phyloP scores from a whole-genome alignment of 2,888 invertebrate species.

The Orthonychiurus folsomi region DNA sequence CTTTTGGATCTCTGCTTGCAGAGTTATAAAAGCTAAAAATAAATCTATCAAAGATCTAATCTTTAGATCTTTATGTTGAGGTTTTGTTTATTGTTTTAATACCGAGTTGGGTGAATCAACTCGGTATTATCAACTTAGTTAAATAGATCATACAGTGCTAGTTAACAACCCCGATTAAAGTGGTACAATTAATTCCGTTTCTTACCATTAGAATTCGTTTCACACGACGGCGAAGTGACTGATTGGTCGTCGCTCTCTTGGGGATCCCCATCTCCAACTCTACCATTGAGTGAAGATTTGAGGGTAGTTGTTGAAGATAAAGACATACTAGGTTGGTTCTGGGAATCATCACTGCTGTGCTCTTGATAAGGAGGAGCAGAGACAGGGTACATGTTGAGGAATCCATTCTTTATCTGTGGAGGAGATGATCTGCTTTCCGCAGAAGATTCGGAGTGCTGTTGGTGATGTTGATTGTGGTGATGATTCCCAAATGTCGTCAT shows the following conservation, averaged over 20 bases:
- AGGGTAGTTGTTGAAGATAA: neutral
- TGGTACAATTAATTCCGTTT: no score
- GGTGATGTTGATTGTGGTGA: conserved; percentile 14
- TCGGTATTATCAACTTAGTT: no score
- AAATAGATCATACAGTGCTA: no score
- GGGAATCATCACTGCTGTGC: neutral
- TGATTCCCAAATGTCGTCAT: conserved; percentile 39
- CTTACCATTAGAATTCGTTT: neutral
- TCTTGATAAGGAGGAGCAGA: conserved; percentile 9
- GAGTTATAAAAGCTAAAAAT: no score
- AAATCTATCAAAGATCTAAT: no score
- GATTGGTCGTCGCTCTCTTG: neutral
- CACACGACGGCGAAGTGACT: neutral
- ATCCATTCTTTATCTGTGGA: conserved; percentile 9
- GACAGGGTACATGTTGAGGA: conserved; percentile 4
- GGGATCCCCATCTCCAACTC: conserved; percentile 9
- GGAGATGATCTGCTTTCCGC: neutral
- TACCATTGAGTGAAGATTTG: conserved; percentile 19
- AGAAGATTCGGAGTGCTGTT: conserved; percentile 7
- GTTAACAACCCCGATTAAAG: no score
- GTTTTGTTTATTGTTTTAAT: no score
- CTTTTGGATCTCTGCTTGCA: no score
- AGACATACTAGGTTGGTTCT: neutral
- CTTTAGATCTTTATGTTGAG: no score
- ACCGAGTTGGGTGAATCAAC: no score